These are phyloP conservation scores for Remorina albescens DNA, from an alignment of 2,797 vertebrate species.

Conservation along the genomic window DNA sequence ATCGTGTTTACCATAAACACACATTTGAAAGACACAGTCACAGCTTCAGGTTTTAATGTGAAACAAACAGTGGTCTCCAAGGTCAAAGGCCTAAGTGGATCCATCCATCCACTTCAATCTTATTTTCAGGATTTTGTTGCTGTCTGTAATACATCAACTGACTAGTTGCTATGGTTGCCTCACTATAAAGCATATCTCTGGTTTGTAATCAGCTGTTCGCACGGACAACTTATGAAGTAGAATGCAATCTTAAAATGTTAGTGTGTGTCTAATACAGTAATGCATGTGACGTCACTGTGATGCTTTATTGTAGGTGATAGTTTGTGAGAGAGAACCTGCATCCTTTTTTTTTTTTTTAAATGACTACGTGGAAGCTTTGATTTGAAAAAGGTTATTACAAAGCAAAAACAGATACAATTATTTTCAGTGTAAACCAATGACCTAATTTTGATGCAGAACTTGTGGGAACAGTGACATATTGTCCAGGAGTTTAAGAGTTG, in stretches of 20 bases:
- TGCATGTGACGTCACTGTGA: too few relatives aligned
- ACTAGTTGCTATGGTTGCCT: not conserved
- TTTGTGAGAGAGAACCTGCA: not conserved
- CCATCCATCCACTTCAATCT: not conserved
- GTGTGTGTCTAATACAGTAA: not conserved
- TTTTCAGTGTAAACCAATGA: conserved; percentile 20
- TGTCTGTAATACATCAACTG: not conserved
- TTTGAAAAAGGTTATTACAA: conserved; percentile 7
- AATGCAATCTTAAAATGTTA: too few relatives aligned
- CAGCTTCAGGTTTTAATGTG: not conserved
- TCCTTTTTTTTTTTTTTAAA: conserved; percentile 1
- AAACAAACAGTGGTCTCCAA: not conserved
- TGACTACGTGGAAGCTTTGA: not conserved
- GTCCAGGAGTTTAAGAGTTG: not conserved
- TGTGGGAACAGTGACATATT: not conserved
- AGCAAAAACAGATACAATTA: not conserved
- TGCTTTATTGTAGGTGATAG: too few relatives aligned
- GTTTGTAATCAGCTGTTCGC: not conserved
- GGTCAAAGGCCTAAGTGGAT: not conserved
- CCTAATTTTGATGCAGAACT: conserved; percentile 7
- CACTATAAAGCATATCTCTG: not conserved
- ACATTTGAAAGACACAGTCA: not conserved
- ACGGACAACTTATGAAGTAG: not conserved
- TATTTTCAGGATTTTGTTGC: not conserved
- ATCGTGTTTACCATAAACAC: not conserved